Percentiles rank a stretch among this genome's conserved stretches.
phyloP scores from a whole-genome alignment of 2,888 invertebrate genomes.

The Acrobasis repandana region DNA sequence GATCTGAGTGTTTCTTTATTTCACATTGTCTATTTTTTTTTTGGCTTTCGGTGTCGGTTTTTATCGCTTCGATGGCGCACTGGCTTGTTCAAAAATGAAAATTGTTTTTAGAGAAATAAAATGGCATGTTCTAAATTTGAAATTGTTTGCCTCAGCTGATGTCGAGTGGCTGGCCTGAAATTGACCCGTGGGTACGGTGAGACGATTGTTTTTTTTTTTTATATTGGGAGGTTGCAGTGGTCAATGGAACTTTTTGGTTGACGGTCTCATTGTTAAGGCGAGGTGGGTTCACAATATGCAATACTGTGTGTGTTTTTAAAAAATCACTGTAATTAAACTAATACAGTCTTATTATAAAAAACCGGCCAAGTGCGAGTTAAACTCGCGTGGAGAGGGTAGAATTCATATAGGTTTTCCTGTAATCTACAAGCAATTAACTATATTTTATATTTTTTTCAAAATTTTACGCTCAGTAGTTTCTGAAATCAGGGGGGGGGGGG shows the following conservation, averaged over 20 bases:
- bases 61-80: neutral
- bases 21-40: neutral
- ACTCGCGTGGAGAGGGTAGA: no score
- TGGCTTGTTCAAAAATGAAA: neutral
- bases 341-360: no score
- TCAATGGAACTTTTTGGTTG: neutral
- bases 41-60: neutral
- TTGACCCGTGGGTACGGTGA: conserved; percentile 5
- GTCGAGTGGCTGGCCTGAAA: neutral
- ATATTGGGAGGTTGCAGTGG: neutral
- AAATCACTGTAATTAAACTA: no score
- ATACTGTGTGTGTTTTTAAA: no score
- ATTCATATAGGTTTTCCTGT: no score
- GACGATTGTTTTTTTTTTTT: conserved; percentile 1
- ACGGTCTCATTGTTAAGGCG: neutral
- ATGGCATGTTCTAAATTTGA: conserved; percentile 6
- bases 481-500: no score
- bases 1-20: no score
- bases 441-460: no score
- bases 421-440: no score
- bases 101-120: neutral
- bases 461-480: no score
- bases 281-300: no score
- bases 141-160: conserved; percentile 10
- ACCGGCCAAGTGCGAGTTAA: no score